Conservation (phyloP, 2,888 invertebrate genomes). For the Deroplatys truncata region DNA sequence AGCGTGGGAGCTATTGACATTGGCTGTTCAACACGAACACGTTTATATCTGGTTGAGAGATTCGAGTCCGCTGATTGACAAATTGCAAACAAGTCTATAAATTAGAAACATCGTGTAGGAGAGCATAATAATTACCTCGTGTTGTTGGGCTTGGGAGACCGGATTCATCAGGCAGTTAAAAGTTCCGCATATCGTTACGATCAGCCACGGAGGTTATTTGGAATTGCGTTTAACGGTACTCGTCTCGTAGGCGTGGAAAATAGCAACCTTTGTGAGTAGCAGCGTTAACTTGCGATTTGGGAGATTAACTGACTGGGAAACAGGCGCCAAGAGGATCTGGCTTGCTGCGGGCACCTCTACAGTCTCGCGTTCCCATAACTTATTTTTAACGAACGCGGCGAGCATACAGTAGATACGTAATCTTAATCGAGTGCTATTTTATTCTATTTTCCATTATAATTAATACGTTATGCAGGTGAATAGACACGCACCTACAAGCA, state of each 20-base stretch:
- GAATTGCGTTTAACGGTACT: neutral
- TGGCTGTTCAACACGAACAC: neutral
- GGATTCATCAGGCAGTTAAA: neutral
- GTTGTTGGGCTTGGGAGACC: neutral
- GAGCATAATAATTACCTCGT: neutral
- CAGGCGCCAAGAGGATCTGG: too few species aligned
- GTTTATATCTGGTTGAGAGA: neutral
- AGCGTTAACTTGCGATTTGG: neutral
- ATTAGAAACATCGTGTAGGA: neutral
- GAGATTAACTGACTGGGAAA: neutral
- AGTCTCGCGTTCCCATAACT: too few species aligned
- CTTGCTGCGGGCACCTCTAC: too few species aligned
- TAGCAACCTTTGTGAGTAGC: too few species aligned
- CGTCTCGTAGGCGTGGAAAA: neutral
- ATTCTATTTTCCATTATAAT: too few species aligned
- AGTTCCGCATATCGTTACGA: neutral
- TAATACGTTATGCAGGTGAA: too few species aligned
- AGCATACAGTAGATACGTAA: too few species aligned
- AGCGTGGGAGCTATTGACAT: neutral
- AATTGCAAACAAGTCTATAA: neutral
- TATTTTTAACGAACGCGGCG: too few species aligned
- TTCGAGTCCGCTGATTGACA: neutral
- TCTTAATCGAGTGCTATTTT: too few species aligned
- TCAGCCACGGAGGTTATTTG: neutral
- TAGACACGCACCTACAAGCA: too few species aligned